phyloP scores from a whole-genome alignment of 2,797 vertebrate species.

The Melanotaenia maccullochi region DNA sequence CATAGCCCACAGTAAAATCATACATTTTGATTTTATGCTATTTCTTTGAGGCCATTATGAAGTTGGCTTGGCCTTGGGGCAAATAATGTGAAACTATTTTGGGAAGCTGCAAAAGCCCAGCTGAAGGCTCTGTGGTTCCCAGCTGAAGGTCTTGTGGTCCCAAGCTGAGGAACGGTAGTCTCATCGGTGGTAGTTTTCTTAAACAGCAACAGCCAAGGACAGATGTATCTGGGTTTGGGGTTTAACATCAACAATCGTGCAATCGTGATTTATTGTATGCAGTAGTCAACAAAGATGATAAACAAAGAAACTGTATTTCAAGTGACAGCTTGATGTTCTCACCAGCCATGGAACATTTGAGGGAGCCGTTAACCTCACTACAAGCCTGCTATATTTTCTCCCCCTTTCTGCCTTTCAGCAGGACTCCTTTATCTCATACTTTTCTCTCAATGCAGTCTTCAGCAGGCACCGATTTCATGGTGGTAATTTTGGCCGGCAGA shows the following conservation, averaged over 20 bases:
- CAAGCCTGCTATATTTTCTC: conserved; percentile 55
- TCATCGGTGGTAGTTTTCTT: conserved; percentile 32
- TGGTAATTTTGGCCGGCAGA: conserved; percentile 73
- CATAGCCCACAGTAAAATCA: conserved; percentile 38
- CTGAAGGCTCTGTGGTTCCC: conserved; percentile 63
- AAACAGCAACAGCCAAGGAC: conserved; percentile 55
- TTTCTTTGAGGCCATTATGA: conserved; percentile 68
- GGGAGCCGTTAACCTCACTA: conserved; percentile 47
- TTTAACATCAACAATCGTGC: conserved; percentile 6
- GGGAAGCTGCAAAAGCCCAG: conserved; percentile 72
- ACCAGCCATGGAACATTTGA: conserved; percentile 61
- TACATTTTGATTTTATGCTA: conserved; percentile 53
- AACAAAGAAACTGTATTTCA: conserved; percentile 13
- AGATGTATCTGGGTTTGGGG: conserved; percentile 67
- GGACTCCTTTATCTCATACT: conserved; percentile 54
- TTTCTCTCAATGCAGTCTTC: conserved; percentile 65
- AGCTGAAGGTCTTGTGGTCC: conserved; percentile 65
- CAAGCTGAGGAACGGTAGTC: conserved; percentile 45
- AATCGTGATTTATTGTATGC: not conserved
- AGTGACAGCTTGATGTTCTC: conserved; percentile 47
- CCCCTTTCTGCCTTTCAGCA: conserved; percentile 51
- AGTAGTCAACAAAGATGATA: conserved; percentile 2
- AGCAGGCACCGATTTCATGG: conserved; percentile 79
- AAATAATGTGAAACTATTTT: conserved; percentile 75
- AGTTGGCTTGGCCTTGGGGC: conserved; percentile 63